Conservation (phyloP, 2,888 invertebrate genomes). For the Aphodius granarius region DNA sequence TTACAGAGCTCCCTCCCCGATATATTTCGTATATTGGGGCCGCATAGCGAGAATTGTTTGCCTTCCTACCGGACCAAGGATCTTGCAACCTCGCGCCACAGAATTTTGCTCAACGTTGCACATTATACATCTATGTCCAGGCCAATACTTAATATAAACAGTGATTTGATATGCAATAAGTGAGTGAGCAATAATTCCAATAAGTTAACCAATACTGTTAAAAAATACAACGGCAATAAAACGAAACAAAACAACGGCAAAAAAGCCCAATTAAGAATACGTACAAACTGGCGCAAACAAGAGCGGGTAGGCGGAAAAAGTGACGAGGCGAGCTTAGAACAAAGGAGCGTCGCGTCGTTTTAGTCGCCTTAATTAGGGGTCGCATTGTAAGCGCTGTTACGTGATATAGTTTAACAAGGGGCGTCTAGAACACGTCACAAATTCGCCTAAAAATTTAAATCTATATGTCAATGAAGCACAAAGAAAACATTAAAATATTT, state of each 20-base stretch:
- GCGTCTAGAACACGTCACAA: no score
- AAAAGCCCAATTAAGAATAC: no score
- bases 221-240: no score
- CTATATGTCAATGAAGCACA: no score
- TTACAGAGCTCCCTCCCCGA: not conserved
- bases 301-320: not conserved
- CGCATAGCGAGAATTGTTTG: conserved; percentile 52
- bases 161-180: no score
- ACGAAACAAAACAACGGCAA: no score
- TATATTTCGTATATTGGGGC: conserved; percentile 41
- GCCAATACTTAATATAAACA: no score
- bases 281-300: not conserved
- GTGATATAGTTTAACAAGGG: not conserved
- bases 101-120: not conserved
- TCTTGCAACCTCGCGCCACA: not conserved
- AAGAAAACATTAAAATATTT: no score
- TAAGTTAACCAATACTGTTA: no score
- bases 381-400: conserved; percentile 31
- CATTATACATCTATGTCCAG: not conserved
- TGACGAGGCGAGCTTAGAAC: conserved; percentile 31
- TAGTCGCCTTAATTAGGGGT: conserved; percentile 35
- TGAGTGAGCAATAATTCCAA: no score
- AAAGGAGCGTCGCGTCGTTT: conserved; percentile 27
- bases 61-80: not conserved
- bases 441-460: no score